Percentiles rank a stretch among this genome's conserved stretches.
Conservation (phyloP, 2,113 vertebrate genomes). For the Strigops habroptila region DNA sequence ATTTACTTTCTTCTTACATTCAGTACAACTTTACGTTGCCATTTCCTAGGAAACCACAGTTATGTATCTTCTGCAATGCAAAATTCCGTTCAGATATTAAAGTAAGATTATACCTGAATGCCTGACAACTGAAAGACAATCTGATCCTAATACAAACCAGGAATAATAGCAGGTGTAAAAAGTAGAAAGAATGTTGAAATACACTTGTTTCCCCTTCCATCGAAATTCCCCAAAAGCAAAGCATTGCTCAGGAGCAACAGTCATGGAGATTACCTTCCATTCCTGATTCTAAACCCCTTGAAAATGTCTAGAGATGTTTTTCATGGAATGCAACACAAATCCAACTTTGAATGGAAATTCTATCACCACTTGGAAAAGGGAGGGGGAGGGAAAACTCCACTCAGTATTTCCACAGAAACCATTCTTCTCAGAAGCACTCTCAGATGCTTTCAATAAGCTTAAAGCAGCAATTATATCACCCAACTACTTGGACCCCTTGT, state of each 20-base stretch:
- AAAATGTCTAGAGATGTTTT: background rate
- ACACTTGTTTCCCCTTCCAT: background rate
- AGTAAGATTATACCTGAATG: background rate
- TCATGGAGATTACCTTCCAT: background rate
- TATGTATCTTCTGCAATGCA: background rate
- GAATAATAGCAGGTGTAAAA: background rate
- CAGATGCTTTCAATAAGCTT: background rate
- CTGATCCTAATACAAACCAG: background rate
- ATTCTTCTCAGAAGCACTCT: background rate
- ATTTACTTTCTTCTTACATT: background rate
- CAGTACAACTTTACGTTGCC: background rate
- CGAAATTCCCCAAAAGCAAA: background rate
- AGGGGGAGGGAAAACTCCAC: too few relatives aligned
- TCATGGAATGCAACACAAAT: background rate
- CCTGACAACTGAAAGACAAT: background rate
- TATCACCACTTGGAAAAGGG: accelerated
- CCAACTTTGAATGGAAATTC: background rate
- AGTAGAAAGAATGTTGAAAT: background rate
- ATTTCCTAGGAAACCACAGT: background rate
- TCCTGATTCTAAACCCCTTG: background rate
- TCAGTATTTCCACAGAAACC: background rate
- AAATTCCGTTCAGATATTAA: background rate
- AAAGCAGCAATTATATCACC: background rate
- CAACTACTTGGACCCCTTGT: background rate
- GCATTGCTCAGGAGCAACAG: background rate